A percentile compares a stretch with the other conserved stretches of the same genome.
phyloP scores from a whole-genome alignment of 2,888 invertebrate genomes.

The Urechis unicinctus region DNA sequence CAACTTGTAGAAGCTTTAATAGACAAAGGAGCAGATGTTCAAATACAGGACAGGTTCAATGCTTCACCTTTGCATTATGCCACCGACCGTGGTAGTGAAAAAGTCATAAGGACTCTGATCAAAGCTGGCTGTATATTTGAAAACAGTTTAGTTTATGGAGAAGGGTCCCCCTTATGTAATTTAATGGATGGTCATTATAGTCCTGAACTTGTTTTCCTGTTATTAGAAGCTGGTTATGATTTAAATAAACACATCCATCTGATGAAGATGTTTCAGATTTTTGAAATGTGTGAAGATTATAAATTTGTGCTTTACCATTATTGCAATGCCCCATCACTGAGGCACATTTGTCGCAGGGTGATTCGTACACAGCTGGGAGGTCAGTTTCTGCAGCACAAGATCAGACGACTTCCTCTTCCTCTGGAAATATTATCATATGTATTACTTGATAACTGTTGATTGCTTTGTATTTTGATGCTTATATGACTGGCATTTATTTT shows the following conservation, averaged over 20 bases:
- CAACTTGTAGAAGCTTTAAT: conserved; percentile 22
- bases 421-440: conserved; percentile 6
- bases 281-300: no score
- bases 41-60: conserved; percentile 21
- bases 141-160: conserved; percentile 23
- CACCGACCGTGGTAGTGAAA: conserved; percentile 9
- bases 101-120: conserved; percentile 17
- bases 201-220: conserved; percentile 12
- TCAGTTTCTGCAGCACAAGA: conserved; percentile 8
- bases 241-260: conserved; percentile 19
- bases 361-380: conserved; percentile 11
- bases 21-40: conserved; percentile 22
- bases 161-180: conserved; percentile 28
- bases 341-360: conserved; percentile 8
- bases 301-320: conserved; percentile 3
- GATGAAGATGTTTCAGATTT: no score
- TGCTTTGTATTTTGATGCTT: no score
- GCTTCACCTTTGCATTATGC: conserved; percentile 30
- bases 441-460: no score
- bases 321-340: conserved; percentile 6
- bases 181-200: conserved; percentile 20
- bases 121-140: conserved; percentile 25
- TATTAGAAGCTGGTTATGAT: conserved; percentile 27
- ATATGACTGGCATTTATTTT: no score
- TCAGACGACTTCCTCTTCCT: conserved; percentile 14